Conservation (phyloP, 2,797 vertebrate species). For the Sebastes ruberrimus region DNA sequence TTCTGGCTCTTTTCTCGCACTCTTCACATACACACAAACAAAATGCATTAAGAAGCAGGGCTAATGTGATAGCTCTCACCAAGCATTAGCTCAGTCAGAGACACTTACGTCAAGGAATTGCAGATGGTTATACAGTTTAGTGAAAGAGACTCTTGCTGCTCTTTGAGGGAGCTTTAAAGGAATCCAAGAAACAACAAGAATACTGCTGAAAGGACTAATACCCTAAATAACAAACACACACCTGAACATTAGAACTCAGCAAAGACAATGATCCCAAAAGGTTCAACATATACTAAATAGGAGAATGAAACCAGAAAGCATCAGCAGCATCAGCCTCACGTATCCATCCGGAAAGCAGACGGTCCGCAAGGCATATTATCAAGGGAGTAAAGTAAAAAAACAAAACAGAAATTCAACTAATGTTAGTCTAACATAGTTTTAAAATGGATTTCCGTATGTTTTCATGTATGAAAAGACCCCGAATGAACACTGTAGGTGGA, state of each 20-base stretch:
- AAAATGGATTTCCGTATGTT: too few species aligned
- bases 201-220: background rate
- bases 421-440: too few species aligned
- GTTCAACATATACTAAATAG: background rate
- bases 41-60: constrained; percentile 21
- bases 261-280: background rate
- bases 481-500: too few species aligned
- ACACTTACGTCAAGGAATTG: background rate
- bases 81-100: constrained; percentile 26
- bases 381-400: too few species aligned
- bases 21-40: background rate
- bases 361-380: too few species aligned
- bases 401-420: too few species aligned
- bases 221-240: background rate
- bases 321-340: too few species aligned
- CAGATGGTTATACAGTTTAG: background rate
- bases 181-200: background rate
- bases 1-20: background rate
- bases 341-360: too few species aligned
- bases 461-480: too few species aligned
- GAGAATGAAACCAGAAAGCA: background rate
- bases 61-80: constrained; percentile 21
- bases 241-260: background rate
- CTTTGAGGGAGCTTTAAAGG: background rate
- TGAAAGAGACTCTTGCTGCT: background rate